phyloP scores from a whole-genome alignment of 2,797 vertebrate genomes.

The Pelobates cultripes region DNA sequence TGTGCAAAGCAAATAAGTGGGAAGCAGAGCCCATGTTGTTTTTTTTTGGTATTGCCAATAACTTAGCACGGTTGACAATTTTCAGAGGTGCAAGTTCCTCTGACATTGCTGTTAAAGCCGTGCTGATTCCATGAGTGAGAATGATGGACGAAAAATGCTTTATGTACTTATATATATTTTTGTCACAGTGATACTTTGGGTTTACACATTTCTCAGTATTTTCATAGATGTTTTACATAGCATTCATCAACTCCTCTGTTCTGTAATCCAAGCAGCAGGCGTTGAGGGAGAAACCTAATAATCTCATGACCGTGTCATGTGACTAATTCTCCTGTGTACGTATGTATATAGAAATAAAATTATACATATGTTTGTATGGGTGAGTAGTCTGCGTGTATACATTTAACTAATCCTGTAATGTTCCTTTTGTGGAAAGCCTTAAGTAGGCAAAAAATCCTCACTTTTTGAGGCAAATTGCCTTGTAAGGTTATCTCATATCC shows the following conservation, averaged over 20 bases:
- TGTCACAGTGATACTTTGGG: slow-evolving; percentile 67
- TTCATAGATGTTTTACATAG: slow-evolving; percentile 71
- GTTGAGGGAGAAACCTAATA: slow-evolving; percentile 75
- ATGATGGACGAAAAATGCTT: not conserved
- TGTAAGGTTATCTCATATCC: not conserved
- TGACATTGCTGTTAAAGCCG: not conserved
- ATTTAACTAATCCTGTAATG: slow-evolving; percentile 31
- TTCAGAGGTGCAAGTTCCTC: not conserved
- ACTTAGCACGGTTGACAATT: not conserved
- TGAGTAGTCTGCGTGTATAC: slow-evolving; percentile 30
- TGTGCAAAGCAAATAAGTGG: not conserved
- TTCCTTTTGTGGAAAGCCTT: slow-evolving; percentile 2
- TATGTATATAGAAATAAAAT: not conserved
- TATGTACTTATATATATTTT: slow-evolving; percentile 44
- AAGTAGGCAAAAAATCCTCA: not conserved
- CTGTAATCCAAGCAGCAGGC: slow-evolving; percentile 29
- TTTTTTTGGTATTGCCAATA: not conserved
- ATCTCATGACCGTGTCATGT: slow-evolving; percentile 84
- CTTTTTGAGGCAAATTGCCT: not conserved
- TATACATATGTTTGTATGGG: slow-evolving; percentile 25
- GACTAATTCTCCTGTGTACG: slow-evolving; percentile 26
- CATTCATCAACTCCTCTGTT: slow-evolving; percentile 72
- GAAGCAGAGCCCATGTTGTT: not conserved
- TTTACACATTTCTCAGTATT: slow-evolving; percentile 76
- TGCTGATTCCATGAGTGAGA: not conserved